Conservation (phyloP, 2,888 invertebrate species). For the Drosophila austrosaltans region DNA sequence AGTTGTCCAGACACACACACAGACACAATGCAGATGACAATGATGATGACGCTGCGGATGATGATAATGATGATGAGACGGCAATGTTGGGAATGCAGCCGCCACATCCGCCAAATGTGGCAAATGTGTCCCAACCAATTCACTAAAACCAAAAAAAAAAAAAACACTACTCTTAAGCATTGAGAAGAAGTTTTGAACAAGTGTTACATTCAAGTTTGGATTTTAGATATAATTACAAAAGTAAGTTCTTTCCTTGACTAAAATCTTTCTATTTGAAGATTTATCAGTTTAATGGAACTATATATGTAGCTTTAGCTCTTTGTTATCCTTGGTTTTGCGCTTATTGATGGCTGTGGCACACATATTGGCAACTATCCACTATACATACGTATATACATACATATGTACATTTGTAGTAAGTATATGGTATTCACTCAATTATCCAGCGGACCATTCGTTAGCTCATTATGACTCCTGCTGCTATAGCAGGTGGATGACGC, state of each 20-base stretch:
- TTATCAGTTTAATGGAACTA: too few relatives aligned
- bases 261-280: background rate
- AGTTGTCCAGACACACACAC: slow-evolving; percentile 54
- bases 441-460: slow-evolving; percentile 40
- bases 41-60: slow-evolving; percentile 8
- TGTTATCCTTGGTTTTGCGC: too few relatives aligned
- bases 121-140: slow-evolving; percentile 2
- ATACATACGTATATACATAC: background rate
- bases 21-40: slow-evolving; percentile 21
- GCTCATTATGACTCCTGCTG: slow-evolving; percentile 39
- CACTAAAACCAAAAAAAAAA: background rate
- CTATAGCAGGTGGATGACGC: background rate
- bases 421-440: slow-evolving; percentile 42
- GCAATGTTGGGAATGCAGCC: slow-evolving; percentile 19
- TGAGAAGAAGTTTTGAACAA: background rate
- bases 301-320: too few relatives aligned
- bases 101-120: slow-evolving; percentile 38
- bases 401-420: background rate
- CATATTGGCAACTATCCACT: slow-evolving; percentile 3
- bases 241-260: too few relatives aligned
- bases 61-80: slow-evolving; percentile 32
- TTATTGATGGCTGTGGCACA: background rate
- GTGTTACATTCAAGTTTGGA: background rate
- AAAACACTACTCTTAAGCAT: background rate
- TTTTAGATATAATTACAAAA: too few relatives aligned